Conservation (phyloP, 2,113 vertebrate genomes). For the Engystomops pustulosus region DNA sequence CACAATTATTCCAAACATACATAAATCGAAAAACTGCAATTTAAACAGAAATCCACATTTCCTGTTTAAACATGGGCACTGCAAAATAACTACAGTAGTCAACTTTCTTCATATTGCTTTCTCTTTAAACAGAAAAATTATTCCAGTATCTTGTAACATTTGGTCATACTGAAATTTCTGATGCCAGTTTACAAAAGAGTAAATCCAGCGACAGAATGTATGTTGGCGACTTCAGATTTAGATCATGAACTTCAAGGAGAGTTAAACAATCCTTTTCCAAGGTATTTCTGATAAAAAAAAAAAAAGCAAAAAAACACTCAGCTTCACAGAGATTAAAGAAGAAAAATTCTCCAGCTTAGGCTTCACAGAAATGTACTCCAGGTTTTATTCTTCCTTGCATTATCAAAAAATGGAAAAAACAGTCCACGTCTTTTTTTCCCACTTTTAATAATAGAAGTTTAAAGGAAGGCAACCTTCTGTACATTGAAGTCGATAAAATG, state of each 20-base stretch:
- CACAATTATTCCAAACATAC: slow-evolving; percentile 10
- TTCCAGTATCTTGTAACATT: slow-evolving; percentile 33
- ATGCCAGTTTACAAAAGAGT: not conserved
- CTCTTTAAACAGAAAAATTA: slow-evolving; percentile 8
- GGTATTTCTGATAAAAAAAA: slow-evolving; percentile 48
- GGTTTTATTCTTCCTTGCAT: too few relatives aligned
- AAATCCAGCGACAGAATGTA: not conserved
- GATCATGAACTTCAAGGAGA: slow-evolving; percentile 58
- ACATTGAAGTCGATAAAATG: too few relatives aligned
- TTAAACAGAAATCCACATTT: slow-evolving; percentile 57
- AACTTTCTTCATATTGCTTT: slow-evolving; percentile 36
- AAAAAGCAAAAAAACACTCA: too few relatives aligned
- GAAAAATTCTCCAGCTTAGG: not conserved
- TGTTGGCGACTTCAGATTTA: slow-evolving; percentile 42
- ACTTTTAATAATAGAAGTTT: too few relatives aligned
- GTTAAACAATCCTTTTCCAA: slow-evolving; percentile 32
- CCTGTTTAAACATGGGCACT: slow-evolving; percentile 64
- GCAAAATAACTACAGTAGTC: slow-evolving; percentile 61
- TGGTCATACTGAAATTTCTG: not conserved
- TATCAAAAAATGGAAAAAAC: too few relatives aligned
- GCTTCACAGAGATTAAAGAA: not conserved
- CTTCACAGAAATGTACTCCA: too few relatives aligned
- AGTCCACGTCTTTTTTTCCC: too few relatives aligned
- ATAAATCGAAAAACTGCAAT: not conserved
- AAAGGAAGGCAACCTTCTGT: too few relatives aligned